Base-by-base conservation (phyloP, 1,140 invertebrate species). In the Macrostomum lignano region DNA sequence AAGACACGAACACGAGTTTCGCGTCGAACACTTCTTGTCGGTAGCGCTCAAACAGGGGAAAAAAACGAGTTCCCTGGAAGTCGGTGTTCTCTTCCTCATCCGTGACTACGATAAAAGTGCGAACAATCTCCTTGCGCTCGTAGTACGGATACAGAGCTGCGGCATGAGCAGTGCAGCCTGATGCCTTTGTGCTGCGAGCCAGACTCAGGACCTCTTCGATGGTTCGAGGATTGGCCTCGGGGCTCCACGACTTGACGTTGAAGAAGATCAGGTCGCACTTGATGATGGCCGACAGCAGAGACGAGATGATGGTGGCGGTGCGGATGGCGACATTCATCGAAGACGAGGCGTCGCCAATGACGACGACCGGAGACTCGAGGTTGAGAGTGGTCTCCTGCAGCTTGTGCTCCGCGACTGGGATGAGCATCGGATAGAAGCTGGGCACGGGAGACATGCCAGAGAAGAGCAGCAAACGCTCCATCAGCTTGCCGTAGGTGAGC, bases 91-190 rank as follows among this genome's bases (percentile, higher is more conserved):
- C 52, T 34, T 55, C 51, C 33, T 55, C 52, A 42, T 55, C 52
- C 17, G 52, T 55, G 1, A 53, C 52, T 33, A 55, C 44, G 17
- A 55, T 47, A 31, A 55, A 46, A 17, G 52, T 55, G 34, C 52
- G 52, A 0, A 53, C 38, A 0, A 47, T 34, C 30, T 49, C 46
- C 35, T 51, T 53, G 4, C 41, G 39, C 9, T 46, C 37, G 30
- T 49, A 54, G 29, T 44, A 52, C 20, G 49, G 50, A 21, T 38
- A 46, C 17, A 54, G 34, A 38, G 46, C 46, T 21, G 49, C 48
- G 6, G 50, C 52, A 7, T 47, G 49, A 6, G 49, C 38, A 17
- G 52, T 55, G 0, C 38, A 39, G n/a, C 48, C 47, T 11, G 10
- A 35, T n/a, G 52, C 49, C 17, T 33, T 23, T 7, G 44, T 55